Evolutionary conservation across 1,140 invertebrate genomes (phyloP), one percentile per base, ranked within the genome.

Genomic region (Penaeus indicus): DNA sequence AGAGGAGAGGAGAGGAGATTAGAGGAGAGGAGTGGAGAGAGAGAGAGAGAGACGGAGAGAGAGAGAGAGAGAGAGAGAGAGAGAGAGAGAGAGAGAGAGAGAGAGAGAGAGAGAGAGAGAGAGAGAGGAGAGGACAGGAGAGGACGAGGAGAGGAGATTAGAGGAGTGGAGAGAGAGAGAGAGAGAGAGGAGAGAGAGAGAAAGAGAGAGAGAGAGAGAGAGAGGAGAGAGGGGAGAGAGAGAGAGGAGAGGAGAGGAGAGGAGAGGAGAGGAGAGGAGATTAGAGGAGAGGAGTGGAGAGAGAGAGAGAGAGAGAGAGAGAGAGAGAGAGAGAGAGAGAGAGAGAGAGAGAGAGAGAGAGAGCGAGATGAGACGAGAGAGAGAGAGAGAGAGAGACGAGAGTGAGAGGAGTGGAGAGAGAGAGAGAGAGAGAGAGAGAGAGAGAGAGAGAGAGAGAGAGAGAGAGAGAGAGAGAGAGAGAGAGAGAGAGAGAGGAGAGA

Each of bases 181-280:
- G 75, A 38, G 75, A 78, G 75, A 78, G 75, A 78, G 75, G 54
- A 47, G 54, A 47, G 54, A 47, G 54, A 47, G 54, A 47, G 54
- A 47, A 78, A 47, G 54, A 47, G 54, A 47, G 54, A 47, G 54
- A 47, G 54, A 47, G 54, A 47, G 54, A 47, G 54, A 47, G 54
- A 47, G 54, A 47, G 54, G 75, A 78, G 75, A 78, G 75, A 78
- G 75, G 54, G 75, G 54, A 47, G 54, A 47, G 54, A 47, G 54
- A 47, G 54, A 47, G 54, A 47, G n/a, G 75, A 78, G 75, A 78
- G 75, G 54, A 47, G 54, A 60, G 42, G 38, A 79, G 38, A 79
- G 77, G 42, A 25, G 42, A 38, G 21, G 19, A 79, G 77, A 79
- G 38, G 42, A 38, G 42, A n/a, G 25, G 67, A 27, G 19, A 18